These are phyloP conservation scores for Spea multiplicata DNA, from an alignment of 2,113 vertebrate species.

Conservation along the genomic window DNA sequence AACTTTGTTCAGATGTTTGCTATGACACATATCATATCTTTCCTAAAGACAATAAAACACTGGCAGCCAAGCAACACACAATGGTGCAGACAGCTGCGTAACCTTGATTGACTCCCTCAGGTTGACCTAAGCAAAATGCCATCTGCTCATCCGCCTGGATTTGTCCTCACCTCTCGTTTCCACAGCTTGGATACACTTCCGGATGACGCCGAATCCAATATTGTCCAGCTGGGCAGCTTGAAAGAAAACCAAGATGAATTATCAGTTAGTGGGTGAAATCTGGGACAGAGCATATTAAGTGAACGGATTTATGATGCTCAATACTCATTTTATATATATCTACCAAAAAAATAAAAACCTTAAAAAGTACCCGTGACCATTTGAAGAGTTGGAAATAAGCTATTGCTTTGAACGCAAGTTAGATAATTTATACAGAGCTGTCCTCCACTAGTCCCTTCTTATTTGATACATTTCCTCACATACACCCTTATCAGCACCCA, in stretches of 20 bases:
- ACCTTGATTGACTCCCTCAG: constrained; percentile 14
- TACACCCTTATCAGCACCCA: too few relatives aligned
- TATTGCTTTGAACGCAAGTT: too few relatives aligned
- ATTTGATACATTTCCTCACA: too few relatives aligned
- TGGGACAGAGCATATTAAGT: not conserved
- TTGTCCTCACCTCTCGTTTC: constrained; percentile 86
- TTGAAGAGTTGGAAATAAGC: too few relatives aligned
- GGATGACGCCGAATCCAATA: constrained; percentile 91
- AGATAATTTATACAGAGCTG: too few relatives aligned
- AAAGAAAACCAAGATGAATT: constrained; percentile 48
- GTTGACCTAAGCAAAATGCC: constrained; percentile 38
- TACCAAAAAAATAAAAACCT: too few relatives aligned
- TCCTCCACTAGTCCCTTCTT: too few relatives aligned
- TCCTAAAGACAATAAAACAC: constrained; percentile 15
- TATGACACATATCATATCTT: constrained; percentile 11
- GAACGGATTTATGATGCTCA: not conserved
- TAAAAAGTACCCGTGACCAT: too few relatives aligned
- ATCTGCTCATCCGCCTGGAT: constrained; percentile 37
- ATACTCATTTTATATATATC: too few relatives aligned
- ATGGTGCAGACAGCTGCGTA: constrained; percentile 21
- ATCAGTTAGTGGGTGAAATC: not conserved
- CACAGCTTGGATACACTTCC: constrained; percentile 92
- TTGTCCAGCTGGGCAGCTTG: constrained; percentile 90
- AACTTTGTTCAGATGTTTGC: not conserved
- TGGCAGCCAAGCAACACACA: constrained; percentile 47